Evolutionary conservation across 2,888 invertebrate genomes (phyloP).

Genomic region (Venusia cambrica): DNA sequence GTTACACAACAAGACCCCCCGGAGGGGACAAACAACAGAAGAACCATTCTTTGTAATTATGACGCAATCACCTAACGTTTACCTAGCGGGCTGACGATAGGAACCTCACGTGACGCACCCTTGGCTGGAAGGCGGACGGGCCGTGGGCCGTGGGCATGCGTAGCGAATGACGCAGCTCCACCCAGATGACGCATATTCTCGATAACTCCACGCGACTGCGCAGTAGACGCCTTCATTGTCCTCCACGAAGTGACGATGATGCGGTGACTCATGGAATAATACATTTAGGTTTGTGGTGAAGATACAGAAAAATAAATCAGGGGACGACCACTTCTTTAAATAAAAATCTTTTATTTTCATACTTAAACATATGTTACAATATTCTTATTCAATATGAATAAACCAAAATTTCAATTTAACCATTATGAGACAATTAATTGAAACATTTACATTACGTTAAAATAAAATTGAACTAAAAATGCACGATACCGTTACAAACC

Average conservation of each 20-base stretch:
- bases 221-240: slow-evolving; percentile 49
- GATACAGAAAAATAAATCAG: slow-evolving; percentile 59
- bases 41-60: slow-evolving; percentile 45
- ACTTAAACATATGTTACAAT: slow-evolving; percentile 80
- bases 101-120: slow-evolving; percentile 52
- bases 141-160: slow-evolving; percentile 39
- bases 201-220: slow-evolving; percentile 48
- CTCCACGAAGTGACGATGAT: slow-evolving; percentile 56
- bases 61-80: slow-evolving; percentile 64
- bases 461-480: slow-evolving; percentile 57
- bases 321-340: slow-evolving; percentile 49
- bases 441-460: slow-evolving; percentile 54
- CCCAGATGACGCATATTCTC: slow-evolving; percentile 42
- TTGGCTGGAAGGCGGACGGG: slow-evolving; percentile 45
- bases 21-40: slow-evolving; percentile 42
- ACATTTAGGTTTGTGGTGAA: slow-evolving; percentile 70
- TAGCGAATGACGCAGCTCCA: slow-evolving; percentile 35
- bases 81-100: slow-evolving; percentile 79
- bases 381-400: slow-evolving; percentile 79
- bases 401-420: slow-evolving; percentile 67
- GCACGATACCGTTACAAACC: slow-evolving; percentile 81
- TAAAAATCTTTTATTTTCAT: slow-evolving; percentile 69
- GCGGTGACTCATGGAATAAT: slow-evolving; percentile 78
- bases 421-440: slow-evolving; percentile 61
- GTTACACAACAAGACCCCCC: slow-evolving; percentile 60